phyloP scores from a whole-genome alignment of 2,888 invertebrate species.

The Pimpla rufipes region DNA sequence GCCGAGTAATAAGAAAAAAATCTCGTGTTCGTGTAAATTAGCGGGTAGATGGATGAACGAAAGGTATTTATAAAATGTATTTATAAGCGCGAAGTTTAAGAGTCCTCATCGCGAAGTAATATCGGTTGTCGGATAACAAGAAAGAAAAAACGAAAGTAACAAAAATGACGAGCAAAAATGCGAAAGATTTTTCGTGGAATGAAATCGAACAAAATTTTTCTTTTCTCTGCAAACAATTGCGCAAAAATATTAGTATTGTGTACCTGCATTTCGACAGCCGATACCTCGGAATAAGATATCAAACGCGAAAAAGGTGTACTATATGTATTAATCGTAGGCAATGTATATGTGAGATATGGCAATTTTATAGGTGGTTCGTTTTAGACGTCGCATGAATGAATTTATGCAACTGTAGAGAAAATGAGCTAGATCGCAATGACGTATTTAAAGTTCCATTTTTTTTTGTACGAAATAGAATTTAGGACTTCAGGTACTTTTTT shows the following conservation, averaged over 20 bases:
- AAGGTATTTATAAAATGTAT: constrained; percentile 66
- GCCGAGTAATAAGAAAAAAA: background rate
- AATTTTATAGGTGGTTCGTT: constrained; percentile 50
- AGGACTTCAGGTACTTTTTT: constrained; percentile 35
- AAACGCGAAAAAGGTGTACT: constrained; percentile 60
- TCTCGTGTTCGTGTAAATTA: constrained; percentile 58
- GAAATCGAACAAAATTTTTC: constrained; percentile 19
- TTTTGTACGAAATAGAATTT: constrained; percentile 35
- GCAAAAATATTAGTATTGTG: constrained; percentile 27
- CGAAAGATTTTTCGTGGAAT: constrained; percentile 10
- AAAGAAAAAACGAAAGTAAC: background rate
- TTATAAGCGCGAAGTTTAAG: constrained; percentile 54
- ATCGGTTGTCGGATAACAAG: constrained; percentile 24
- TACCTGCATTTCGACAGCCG: constrained; percentile 38
- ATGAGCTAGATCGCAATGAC: constrained; percentile 39
- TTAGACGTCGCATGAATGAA: constrained; percentile 25
- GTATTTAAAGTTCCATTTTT: background rate
- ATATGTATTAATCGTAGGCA: constrained; percentile 66
- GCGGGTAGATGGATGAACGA: constrained; percentile 43
- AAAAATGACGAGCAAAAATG: constrained; percentile 6
- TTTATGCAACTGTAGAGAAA: constrained; percentile 53
- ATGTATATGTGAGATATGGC: constrained; percentile 65
- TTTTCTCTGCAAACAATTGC: constrained; percentile 1
- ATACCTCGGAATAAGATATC: background rate
- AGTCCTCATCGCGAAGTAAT: constrained; percentile 41